phyloP scores from a whole-genome alignment of 2,888 invertebrate genomes.

The Nebria salina region DNA sequence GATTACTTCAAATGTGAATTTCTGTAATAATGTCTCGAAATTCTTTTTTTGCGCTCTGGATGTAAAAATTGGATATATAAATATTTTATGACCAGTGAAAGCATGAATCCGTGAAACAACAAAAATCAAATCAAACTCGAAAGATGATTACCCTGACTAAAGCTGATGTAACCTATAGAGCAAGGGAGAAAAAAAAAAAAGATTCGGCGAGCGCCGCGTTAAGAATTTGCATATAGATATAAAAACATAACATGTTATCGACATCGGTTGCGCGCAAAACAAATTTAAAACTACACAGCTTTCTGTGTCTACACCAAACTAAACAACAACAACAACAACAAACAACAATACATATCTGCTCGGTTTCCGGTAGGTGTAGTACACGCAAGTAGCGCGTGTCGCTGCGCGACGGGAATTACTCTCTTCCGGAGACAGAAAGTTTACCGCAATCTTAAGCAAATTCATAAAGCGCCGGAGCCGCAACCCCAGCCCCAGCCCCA shows the following conservation, averaged over 20 bases:
- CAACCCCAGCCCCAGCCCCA: not conserved
- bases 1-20: too few relatives aligned
- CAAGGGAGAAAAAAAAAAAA: too few relatives aligned
- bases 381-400: slow-evolving; percentile 7
- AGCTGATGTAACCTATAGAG: too few relatives aligned
- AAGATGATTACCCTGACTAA: too few relatives aligned
- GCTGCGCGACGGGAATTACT: slow-evolving; percentile 30
- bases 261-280: slow-evolving; percentile 24
- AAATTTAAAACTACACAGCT: slow-evolving; percentile 26
- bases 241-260: slow-evolving; percentile 37
- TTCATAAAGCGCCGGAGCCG: slow-evolving; percentile 55
- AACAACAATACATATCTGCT: slow-evolving; percentile 39
- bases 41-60: too few relatives aligned
- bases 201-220: not conserved
- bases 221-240: slow-evolving; percentile 43
- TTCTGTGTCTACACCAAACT: slow-evolving; percentile 13
- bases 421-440: slow-evolving; percentile 28
- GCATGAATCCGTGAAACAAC: too few relatives aligned
- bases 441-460: slow-evolving; percentile 58
- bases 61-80: too few relatives aligned
- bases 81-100: too few relatives aligned
- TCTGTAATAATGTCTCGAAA: too few relatives aligned
- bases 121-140: too few relatives aligned
- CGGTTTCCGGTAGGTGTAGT: slow-evolving; percentile 8
- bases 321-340: slow-evolving; percentile 25